Evolutionary conservation across 2,113 vertebrate species (phyloP).

Genomic region (Marmota flaviventris): DNA sequence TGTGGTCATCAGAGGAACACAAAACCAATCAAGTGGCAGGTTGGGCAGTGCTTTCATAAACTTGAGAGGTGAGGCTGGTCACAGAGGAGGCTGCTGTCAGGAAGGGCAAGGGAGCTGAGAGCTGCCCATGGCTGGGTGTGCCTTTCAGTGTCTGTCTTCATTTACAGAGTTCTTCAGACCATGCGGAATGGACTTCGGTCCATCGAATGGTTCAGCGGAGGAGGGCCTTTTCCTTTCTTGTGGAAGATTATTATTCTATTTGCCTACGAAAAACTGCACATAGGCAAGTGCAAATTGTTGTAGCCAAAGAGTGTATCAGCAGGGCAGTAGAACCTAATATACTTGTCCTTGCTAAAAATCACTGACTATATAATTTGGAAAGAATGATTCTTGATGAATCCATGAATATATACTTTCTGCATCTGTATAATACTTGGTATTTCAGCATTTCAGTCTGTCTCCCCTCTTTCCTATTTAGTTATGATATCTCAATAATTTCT

Average conservation of each 20-base stretch:
- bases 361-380: background rate
- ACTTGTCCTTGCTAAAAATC: background rate
- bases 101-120: background rate
- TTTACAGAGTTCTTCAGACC: background rate
- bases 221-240: conserved; percentile 2
- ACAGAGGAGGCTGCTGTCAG: background rate
- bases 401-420: background rate
- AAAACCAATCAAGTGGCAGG: no score
- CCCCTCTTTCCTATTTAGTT: background rate
- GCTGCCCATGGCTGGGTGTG: background rate
- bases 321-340: background rate
- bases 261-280: background rate
- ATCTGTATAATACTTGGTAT: background rate
- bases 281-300: background rate
- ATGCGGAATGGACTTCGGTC: background rate
- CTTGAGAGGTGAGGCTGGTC: background rate
- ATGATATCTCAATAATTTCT: background rate
- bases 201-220: background rate
- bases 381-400: background rate
- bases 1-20: background rate
- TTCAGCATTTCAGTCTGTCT: background rate
- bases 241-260: background rate
- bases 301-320: background rate
- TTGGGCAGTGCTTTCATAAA: background rate
- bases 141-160: background rate